These are phyloP conservation scores for Barypeithes pellucidus DNA, from an alignment of 2,888 invertebrate species.

Conservation along the genomic window DNA sequence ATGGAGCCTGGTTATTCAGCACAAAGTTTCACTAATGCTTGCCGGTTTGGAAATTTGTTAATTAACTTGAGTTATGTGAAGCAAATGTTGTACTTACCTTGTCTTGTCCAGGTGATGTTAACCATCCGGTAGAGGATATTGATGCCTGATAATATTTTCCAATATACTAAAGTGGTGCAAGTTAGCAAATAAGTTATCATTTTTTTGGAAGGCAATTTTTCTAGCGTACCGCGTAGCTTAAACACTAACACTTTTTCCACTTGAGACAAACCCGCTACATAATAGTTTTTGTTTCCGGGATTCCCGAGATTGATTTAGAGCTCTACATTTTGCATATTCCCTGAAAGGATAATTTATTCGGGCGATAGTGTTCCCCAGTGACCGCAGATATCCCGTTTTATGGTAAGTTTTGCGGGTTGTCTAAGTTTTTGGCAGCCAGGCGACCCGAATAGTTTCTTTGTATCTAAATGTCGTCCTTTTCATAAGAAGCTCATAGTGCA, in stretches of 20 bases:
- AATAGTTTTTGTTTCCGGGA: conserved; percentile 49
- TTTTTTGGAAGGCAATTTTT: no score
- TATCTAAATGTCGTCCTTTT: background rate
- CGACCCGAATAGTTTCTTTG: conserved; percentile 10
- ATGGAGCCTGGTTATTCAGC: no score
- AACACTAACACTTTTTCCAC: conserved; percentile 27
- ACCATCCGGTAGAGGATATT: no score
- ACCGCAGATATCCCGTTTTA: conserved; percentile 34
- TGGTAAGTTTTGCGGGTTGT: conserved; percentile 41
- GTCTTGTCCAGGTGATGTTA: no score
- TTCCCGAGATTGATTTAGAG: conserved; percentile 48
- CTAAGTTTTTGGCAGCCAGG: conserved; percentile 35
- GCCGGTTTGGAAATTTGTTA: no score
- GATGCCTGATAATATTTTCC: no score
- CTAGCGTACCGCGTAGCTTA: conserved; percentile 8
- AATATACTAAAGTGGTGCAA: no score
- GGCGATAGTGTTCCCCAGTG: conserved; percentile 40
- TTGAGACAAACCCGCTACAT: conserved; percentile 33
- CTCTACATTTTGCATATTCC: conserved; percentile 47
- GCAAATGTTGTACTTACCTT: no score
- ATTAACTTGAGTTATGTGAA: no score
- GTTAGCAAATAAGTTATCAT: no score
- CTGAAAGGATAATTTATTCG: conserved; percentile 48
- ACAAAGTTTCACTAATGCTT: no score
- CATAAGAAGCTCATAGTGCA: background rate